Conservation (phyloP, 2,797 vertebrate species). For the Protosalanx chinensis region DNA sequence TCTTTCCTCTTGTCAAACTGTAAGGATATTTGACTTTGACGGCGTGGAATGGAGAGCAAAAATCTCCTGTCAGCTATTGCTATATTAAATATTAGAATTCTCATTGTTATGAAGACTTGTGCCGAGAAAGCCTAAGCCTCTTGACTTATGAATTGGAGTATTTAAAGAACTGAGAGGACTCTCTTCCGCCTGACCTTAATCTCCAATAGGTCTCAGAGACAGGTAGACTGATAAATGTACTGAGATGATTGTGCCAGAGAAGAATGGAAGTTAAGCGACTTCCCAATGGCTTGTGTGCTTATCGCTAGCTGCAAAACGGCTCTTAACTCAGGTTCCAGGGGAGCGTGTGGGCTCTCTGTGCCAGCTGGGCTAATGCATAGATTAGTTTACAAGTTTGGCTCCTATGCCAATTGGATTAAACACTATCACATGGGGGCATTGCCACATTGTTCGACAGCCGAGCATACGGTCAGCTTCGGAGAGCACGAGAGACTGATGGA, state of each 20-base stretch:
- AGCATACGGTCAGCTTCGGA: conserved; percentile 65
- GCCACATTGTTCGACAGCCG: conserved; percentile 70
- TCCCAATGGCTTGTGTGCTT: conserved; percentile 55
- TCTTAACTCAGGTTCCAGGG: conserved; percentile 67
- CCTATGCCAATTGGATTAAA: conserved; percentile 77
- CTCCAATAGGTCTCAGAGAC: conserved; percentile 78
- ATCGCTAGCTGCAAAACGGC: conserved; percentile 67
- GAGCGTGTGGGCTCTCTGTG: conserved; percentile 50
- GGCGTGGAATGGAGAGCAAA: conserved; percentile 29
- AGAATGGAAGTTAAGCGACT: conserved; percentile 69
- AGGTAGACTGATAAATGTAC: conserved; percentile 75
- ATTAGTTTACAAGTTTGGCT: conserved; percentile 82
- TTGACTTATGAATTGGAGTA: conserved; percentile 80
- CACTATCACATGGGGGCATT: conserved; percentile 59
- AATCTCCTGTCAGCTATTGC: conserved; percentile 79
- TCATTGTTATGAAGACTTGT: conserved; percentile 75
- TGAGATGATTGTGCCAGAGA: conserved; percentile 61
- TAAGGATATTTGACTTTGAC: conserved; percentile 60
- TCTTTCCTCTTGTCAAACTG: conserved; percentile 58
- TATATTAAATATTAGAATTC: conserved; percentile 76
- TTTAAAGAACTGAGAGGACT: conserved; percentile 63
- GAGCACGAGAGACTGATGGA: conserved; percentile 53
- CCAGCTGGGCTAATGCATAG: conserved; percentile 76
- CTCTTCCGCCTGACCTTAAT: conserved; percentile 74
- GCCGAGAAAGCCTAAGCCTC: conserved; percentile 77